phyloP scores from a whole-genome alignment of 2,888 invertebrate species.

The Brachylomia viminalis region DNA sequence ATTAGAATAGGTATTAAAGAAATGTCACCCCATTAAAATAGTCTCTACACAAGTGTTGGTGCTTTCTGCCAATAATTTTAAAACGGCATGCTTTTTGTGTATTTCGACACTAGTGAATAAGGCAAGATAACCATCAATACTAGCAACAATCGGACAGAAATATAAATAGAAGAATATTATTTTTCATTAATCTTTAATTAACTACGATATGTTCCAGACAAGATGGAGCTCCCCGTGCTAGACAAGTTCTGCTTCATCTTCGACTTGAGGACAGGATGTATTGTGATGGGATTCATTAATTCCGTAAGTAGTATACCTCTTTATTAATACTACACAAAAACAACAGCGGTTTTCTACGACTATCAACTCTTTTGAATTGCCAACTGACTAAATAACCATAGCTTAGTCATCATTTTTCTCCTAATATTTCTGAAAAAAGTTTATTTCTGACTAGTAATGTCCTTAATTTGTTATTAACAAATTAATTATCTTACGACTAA shows the following conservation, averaged over 20 bases:
- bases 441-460: too few species aligned
- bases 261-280: conserved; percentile 83
- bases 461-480: too few species aligned
- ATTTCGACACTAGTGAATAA: not conserved
- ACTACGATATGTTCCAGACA: conserved; percentile 68
- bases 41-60: not conserved
- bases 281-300: conserved; percentile 83
- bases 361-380: too few species aligned
- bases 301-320: conserved; percentile 76
- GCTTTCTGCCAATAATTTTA: too few species aligned
- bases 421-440: not conserved
- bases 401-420: not conserved
- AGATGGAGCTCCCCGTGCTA: conserved; percentile 87
- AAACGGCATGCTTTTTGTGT: too few species aligned
- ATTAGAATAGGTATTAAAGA: not conserved
- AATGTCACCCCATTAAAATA: not conserved
- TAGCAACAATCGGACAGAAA: not conserved
- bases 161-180: too few species aligned
- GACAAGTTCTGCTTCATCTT: conserved; percentile 87
- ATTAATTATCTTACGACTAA: too few species aligned
- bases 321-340: not conserved
- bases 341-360: not conserved
- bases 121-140: not conserved
- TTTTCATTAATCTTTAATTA: not conserved
- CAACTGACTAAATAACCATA: too few species aligned